Conservation (phyloP, 30 jellyfish, hydroid and myxozoan species). For the Sanderia malayensis region DNA sequence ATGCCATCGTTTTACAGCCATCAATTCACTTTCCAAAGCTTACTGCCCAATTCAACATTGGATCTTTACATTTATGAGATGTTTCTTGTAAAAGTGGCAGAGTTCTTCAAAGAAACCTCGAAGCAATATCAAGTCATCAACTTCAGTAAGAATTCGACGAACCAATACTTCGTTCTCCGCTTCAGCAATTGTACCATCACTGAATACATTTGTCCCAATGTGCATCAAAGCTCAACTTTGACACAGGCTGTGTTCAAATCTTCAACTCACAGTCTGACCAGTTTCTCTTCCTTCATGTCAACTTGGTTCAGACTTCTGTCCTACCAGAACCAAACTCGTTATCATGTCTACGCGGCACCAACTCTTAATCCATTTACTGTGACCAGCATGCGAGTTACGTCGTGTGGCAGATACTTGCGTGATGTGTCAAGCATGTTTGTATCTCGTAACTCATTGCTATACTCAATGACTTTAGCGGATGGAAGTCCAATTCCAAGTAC, state of each 20-base stretch:
- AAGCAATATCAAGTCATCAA: slow-evolving; percentile 4
- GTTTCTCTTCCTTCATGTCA: slow-evolving; percentile 36
- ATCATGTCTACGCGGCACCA: slow-evolving; percentile 35
- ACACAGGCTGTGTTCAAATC: slow-evolving; percentile 24
- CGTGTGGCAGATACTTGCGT: slow-evolving; percentile 57
- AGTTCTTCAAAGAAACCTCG: slow-evolving; percentile 22
- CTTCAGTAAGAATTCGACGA: slow-evolving; percentile 7
- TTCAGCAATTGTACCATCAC: slow-evolving; percentile 49
- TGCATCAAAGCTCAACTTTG: not conserved
- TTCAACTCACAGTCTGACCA: slow-evolving; percentile 14
- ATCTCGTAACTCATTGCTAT: not conserved
- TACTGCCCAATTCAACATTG: slow-evolving; percentile 17
- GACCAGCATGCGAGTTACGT: slow-evolving; percentile 36
- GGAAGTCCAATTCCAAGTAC: not conserved
- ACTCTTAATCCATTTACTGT: slow-evolving; percentile 11
- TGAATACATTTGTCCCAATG: slow-evolving; percentile 14
- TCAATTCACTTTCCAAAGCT: slow-evolving; percentile 47
- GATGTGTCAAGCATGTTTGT: slow-evolving; percentile 11
- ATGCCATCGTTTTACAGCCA: slow-evolving; percentile 30
- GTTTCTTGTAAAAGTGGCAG: slow-evolving; percentile 44
- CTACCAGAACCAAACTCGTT: slow-evolving; percentile 31
- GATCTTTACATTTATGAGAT: slow-evolving; percentile 59
- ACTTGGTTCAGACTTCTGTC: slow-evolving; percentile 27
- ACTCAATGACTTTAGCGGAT: not conserved
- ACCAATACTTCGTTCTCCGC: slow-evolving; percentile 1